These are phyloP conservation scores for Noturus placidus DNA, from an alignment of 2,113 vertebrate species.

Conservation along the genomic window DNA sequence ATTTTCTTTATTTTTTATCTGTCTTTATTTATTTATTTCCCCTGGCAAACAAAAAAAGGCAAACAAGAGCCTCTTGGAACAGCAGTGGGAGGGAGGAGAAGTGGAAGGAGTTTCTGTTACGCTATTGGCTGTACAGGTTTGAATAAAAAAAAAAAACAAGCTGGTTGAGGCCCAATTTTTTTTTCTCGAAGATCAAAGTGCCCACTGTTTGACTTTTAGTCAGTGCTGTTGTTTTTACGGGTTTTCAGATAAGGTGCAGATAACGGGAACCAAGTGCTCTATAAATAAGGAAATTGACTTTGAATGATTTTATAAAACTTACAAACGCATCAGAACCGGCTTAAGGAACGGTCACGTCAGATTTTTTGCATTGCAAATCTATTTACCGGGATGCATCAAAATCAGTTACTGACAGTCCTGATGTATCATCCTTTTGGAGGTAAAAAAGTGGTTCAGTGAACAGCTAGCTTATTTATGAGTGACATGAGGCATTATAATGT, in stretches of 20 bases:
- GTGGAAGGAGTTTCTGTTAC: background rate
- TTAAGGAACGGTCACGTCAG: background rate
- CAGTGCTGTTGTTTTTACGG: slow-evolving; percentile 9
- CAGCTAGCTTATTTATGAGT: background rate
- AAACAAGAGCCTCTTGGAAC: background rate
- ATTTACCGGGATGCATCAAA: background rate
- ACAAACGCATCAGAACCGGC: background rate
- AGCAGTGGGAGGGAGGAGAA: background rate
- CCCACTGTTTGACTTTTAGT: background rate
- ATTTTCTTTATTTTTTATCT: background rate
- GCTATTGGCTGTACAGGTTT: background rate
- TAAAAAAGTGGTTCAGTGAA: background rate
- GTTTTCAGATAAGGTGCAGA: background rate
- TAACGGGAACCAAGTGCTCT: background rate
- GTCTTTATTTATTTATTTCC: background rate
- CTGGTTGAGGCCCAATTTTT: background rate
- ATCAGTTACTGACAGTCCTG: background rate
- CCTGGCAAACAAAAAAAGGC: background rate
- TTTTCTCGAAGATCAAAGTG: background rate
- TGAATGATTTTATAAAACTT: background rate
- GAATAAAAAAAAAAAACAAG: background rate
- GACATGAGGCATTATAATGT: background rate
- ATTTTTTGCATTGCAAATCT: too few relatives aligned
- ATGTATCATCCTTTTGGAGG: background rate
- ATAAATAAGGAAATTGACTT: background rate